Evolutionary conservation across 1,140 invertebrate species (phyloP).

Genomic region (Eupristina koningsbergeri): DNA sequence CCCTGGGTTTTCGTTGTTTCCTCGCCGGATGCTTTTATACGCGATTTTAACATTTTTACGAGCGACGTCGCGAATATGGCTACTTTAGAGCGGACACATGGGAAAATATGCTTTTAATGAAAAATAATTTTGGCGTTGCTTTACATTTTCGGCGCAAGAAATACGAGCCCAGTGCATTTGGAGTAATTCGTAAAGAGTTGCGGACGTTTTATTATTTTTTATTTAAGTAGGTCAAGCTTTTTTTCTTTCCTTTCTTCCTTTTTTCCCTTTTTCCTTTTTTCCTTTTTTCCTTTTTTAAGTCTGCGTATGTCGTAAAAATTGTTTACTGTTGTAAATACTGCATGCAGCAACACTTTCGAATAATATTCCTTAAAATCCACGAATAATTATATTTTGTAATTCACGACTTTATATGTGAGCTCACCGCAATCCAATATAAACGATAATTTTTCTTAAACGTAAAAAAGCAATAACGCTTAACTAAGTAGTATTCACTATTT

Average conservation of each 20-base stretch:
- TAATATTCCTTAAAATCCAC: not conserved
- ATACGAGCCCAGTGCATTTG: not conserved
- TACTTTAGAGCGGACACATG: not conserved
- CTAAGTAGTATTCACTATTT: no score
- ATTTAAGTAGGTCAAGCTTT: not conserved
- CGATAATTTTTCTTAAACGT: not conserved
- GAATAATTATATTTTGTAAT: not conserved
- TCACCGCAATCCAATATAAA: not conserved
- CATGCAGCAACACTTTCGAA: not conserved
- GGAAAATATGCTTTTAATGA: conserved; percentile 1
- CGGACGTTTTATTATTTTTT: not conserved
- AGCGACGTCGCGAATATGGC: not conserved
- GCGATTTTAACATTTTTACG: conserved; percentile 24
- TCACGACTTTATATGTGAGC: not conserved
- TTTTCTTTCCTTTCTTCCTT: not conserved
- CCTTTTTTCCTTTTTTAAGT: no score
- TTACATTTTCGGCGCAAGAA: not conserved
- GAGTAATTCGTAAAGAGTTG: not conserved
- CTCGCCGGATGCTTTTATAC: not conserved
- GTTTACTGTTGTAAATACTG: not conserved
- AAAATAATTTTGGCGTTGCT: conserved; percentile 28
- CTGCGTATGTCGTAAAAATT: not conserved
- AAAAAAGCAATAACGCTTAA: no score
- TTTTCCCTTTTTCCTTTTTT: no score
- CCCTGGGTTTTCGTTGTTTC: not conserved